Percentiles rank a stretch among this genome's conserved stretches.
Conservation (phyloP, 2,888 invertebrate genomes). For the Norana najaformis region DNA sequence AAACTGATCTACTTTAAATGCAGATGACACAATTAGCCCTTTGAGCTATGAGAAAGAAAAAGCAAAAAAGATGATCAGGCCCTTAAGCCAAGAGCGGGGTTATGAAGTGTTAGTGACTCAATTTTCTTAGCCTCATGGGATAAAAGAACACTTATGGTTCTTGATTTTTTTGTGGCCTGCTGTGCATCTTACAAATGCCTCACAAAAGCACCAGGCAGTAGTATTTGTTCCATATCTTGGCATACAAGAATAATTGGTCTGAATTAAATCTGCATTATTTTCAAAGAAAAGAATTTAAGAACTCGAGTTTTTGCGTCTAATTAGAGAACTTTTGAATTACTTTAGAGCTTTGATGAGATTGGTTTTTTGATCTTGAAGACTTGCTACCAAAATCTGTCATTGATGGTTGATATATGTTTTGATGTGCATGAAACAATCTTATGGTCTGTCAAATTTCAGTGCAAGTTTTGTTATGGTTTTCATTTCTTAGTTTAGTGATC, state of each 20-base stretch:
- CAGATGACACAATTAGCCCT: neutral
- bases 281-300: constrained; percentile 10
- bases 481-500: neutral
- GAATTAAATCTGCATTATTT: neutral
- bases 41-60: neutral
- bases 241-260: neutral
- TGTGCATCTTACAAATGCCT: neutral
- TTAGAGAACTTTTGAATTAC: neutral
- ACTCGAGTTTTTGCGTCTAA: neutral
- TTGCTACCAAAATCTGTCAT: no score
- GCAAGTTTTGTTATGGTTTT: neutral
- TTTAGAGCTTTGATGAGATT: neutral
- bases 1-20: neutral
- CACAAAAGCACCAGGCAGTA: neutral
- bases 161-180: neutral
- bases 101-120: neutral
- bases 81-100: neutral
- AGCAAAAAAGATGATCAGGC: neutral
- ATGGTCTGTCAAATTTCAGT: neutral
- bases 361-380: neutral
- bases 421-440: neutral
- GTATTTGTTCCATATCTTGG: neutral
- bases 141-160: neutral
- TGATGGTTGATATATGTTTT: no score
- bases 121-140: constrained; percentile 13